Base-by-base conservation (phyloP, 2,113 vertebrate species). In the Pelecanus crispus region DNA sequence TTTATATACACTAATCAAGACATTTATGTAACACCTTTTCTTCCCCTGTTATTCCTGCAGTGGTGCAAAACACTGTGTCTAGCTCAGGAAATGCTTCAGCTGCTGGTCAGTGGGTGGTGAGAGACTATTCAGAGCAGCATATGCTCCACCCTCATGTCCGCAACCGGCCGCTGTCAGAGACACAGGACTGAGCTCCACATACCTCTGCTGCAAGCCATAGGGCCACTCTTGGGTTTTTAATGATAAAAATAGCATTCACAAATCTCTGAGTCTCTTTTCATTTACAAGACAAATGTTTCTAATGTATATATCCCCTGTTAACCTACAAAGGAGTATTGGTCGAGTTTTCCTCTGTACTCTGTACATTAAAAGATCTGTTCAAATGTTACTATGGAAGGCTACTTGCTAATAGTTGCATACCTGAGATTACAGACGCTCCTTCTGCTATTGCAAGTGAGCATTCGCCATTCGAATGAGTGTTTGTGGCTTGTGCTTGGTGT, bases 161-260 rank as follows among this genome's bases (percentile, higher is more conserved):
- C n/a, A 75, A 3, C 24, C 0, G 3, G 18, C 42, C 1, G 0
- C 1, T 52, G 31, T 13, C 71, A 77, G 32, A 84, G 61, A 40
- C 42, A 66, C 9, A 22, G 67, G 34, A 32, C 44, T n/a, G 63
- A 91, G 53, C 40, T 79, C 44, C 26, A 19, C 0, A 8, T 24
- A 31, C 28, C 18, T 40, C 44, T 38, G 21, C 72, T 36, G 72
- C 3, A 5, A 77, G 26, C 38, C 28, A 32, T 2, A 67, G 28
- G 50, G 36, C 24, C 42, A 7, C 45, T 45, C n/a, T 9, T n/a
- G 26, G 7, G 2, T 49, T 65, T 55, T 56, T 67, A 26, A 26
- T 14, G 32, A 9, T 25, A 45, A 81, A 70, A 84, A 13, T 1
- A 66, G 19, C 11, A 49, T 25, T 70, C 47, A 55, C 24, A 68